phyloP scores from a whole-genome alignment of 2,113 vertebrate genomes.

The Merops nubicus region DNA sequence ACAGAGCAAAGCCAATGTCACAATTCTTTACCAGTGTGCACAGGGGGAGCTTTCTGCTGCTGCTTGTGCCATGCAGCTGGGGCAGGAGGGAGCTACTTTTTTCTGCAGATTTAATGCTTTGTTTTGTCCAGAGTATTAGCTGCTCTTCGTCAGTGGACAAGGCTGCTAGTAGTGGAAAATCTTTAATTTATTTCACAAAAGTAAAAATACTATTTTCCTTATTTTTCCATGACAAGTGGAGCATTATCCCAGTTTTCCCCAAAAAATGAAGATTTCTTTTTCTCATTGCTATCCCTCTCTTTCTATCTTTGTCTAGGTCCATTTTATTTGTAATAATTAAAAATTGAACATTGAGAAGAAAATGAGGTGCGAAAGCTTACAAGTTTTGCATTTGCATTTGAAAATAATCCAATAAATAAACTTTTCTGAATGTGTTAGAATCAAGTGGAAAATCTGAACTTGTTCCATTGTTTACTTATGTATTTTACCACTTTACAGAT shows the following conservation, averaged over 20 bases:
- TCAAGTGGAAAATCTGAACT: not conserved
- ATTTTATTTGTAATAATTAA: not conserved
- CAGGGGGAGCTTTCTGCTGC: not conserved
- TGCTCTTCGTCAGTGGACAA: not conserved
- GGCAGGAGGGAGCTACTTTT: not conserved
- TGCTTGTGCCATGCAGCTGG: not conserved
- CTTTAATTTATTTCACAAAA: not conserved
- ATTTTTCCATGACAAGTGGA: not conserved
- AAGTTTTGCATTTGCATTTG: not conserved
- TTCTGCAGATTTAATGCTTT: not conserved
- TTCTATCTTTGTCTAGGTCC: not conserved
- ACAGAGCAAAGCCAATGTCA: not conserved
- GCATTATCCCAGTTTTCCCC: not conserved
- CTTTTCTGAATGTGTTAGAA: not conserved
- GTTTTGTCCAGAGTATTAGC: not conserved
- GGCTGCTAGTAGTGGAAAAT: not conserved
- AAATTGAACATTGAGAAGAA: not conserved
- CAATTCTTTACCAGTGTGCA: not conserved
- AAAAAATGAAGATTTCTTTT: not conserved
- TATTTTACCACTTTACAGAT: not conserved
- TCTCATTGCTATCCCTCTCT: not conserved
- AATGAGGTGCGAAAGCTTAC: not conserved
- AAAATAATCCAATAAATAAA: not conserved
- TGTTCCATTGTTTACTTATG: not conserved
- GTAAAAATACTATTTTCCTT: not conserved